These are phyloP conservation scores for Istiophorus platypterus DNA, from an alignment of 2,113 vertebrate genomes.

Conservation along the genomic window DNA sequence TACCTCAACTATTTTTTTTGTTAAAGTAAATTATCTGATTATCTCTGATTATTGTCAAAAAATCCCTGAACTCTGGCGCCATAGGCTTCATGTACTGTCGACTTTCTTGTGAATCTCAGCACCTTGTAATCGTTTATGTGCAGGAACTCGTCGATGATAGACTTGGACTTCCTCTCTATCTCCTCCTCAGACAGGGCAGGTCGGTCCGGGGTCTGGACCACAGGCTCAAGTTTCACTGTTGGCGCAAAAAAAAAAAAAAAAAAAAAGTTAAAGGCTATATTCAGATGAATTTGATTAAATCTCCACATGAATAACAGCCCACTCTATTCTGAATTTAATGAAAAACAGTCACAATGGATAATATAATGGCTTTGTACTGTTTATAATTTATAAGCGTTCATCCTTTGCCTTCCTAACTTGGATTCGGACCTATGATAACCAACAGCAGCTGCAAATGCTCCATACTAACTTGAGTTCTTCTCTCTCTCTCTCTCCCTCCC, in stretches of 20 bases:
- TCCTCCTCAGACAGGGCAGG: constrained; percentile 89
- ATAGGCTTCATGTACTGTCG: neutral
- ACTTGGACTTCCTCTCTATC: constrained; percentile 92
- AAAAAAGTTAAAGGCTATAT: neutral
- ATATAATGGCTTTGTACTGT: too few relatives aligned
- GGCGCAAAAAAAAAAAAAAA: constrained; percentile 17
- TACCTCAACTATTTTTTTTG: neutral
- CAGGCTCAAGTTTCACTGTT: constrained; percentile 88
- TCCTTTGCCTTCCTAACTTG: too few relatives aligned
- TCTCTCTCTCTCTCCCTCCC: too few relatives aligned
- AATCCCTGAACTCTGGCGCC: neutral
- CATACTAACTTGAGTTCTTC: too few relatives aligned
- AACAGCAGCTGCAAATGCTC: too few relatives aligned
- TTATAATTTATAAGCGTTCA: too few relatives aligned
- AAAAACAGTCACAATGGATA: neutral
- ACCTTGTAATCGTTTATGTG: constrained; percentile 99
- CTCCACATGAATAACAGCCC: neutral
- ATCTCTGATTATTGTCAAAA: neutral
- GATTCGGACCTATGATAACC: too few relatives aligned
- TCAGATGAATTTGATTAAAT: too few relatives aligned
- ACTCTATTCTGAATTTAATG: neutral
- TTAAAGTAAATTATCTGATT: neutral
- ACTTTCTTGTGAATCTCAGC: constrained; percentile 29
- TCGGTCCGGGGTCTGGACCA: constrained; percentile 81
- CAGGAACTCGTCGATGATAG: constrained; percentile 98